Conservation (phyloP, 2,113 vertebrate genomes). For the Oncorhynchus mykiss region DNA sequence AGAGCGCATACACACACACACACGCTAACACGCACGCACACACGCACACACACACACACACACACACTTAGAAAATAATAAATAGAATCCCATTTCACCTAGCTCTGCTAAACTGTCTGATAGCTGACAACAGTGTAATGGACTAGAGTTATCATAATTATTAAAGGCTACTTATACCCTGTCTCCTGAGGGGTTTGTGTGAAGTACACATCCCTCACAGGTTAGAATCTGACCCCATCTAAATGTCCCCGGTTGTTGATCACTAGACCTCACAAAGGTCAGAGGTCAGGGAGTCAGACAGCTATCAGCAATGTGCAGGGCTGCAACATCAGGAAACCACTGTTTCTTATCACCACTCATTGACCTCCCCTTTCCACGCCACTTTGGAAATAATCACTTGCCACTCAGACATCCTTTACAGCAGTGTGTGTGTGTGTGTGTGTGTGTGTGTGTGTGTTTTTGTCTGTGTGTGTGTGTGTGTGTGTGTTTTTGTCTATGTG, state of each 20-base stretch:
- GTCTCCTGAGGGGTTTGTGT: slow-evolving; percentile 25
- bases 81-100: slow-evolving; percentile 34
- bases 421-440: slow-evolving; percentile 48
- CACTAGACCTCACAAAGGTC: slow-evolving; percentile 62
- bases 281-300: slow-evolving; percentile 63
- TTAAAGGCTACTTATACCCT: slow-evolving; percentile 58
- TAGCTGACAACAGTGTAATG: slow-evolving; percentile 63
- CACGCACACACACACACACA: slow-evolving; percentile 3
- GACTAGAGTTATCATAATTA: slow-evolving; percentile 59
- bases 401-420: slow-evolving; percentile 56
- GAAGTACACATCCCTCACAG: slow-evolving; percentile 58
- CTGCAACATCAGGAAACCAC: slow-evolving; percentile 37
- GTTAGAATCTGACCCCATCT: slow-evolving; percentile 59
- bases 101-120: slow-evolving; percentile 49
- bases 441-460: slow-evolving; percentile 28
- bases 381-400: slow-evolving; percentile 60
- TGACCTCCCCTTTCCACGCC: slow-evolving; percentile 68
- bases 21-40: not conserved
- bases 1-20: not conserved
- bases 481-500: not conserved
- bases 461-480: slow-evolving; percentile 5
- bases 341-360: slow-evolving; percentile 68
- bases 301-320: slow-evolving; percentile 72
- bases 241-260: slow-evolving; percentile 60
- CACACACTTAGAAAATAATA: slow-evolving; percentile 47